Evolutionary conservation across 2,888 invertebrate species (phyloP), one percentile per base, ranked within the genome.

Genomic region (Chrysopilus asiliformis): DNA sequence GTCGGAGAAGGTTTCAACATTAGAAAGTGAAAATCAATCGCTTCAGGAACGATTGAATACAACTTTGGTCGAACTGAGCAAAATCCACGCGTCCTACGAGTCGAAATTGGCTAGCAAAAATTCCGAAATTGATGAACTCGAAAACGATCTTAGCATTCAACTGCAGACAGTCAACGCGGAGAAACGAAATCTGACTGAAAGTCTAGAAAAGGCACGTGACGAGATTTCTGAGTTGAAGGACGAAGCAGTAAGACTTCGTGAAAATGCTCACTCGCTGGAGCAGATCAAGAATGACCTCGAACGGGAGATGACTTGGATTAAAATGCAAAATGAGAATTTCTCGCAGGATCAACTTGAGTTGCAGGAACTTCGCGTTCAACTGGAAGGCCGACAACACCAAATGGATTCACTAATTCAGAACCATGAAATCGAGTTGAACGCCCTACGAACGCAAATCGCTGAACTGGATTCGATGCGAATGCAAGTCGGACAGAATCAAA

Each of bases 141-240:
- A 72, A 46, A 54, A 53, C n/a, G 68, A 69, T 35, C 54, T 71
- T 22, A 68, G 64, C 34, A 52, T 57, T 4, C 69, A 60, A 26
- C 41, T 65, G 22, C 50, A 57, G n/a, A 47, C 55, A 3, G 45
- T 55, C 6, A 48, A 55, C 33, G 38, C 41, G 20, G 55, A 60
- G 45, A 50, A 56, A 42, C 50, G 60, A 41, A 43, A 48, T 8
- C 40, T 78, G 3, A 68, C 70, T 41, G 74, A 75, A 50, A 66
- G 79, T 43, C 53, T 81, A 15, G 68, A 74, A 44, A 70, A 72
- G 45, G 62, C 71, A 2, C 65, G 68, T 41, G 64, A 64, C 44
- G 72, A 74, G 52, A 70, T 75, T 46, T 63, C 61, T 44, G 68
- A 70, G 38, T 56, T 72, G 14, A 64, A 67, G 42, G 63, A 67